A percentile compares a stretch with the other conserved stretches of the same genome.
phyloP scores from a whole-genome alignment of 2,113 vertebrate species.

The Serilophus lunatus region DNA sequence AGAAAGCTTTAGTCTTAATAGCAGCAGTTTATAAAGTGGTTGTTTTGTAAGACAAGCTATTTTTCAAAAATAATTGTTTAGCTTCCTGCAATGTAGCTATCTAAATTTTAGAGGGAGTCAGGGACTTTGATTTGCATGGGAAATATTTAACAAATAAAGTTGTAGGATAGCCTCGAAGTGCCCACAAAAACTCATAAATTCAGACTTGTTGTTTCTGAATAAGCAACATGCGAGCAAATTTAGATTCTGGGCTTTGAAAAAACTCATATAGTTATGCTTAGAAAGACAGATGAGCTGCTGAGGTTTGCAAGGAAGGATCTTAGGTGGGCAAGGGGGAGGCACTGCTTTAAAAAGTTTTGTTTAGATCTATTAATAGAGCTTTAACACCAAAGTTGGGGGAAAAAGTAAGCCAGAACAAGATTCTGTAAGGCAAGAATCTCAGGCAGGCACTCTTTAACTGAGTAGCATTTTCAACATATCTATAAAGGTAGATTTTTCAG shows the following conservation, averaged over 20 bases:
- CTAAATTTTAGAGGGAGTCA: background rate
- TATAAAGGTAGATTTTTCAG: background rate
- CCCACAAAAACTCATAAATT: background rate
- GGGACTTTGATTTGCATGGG: background rate
- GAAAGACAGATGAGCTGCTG: background rate
- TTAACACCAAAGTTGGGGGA: background rate
- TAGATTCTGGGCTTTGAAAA: background rate
- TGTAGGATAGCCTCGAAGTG: rapidly evolving
- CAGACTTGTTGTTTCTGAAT: background rate
- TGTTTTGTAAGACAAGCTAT: background rate
- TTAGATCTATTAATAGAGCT: background rate
- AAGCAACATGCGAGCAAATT: background rate
- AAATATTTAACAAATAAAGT: background rate
- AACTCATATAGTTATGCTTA: background rate
- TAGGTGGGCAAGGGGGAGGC: background rate
- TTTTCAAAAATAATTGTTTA: background rate
- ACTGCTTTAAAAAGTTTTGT: background rate
- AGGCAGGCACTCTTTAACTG: background rate
- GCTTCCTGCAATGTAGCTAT: background rate
- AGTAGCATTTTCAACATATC: background rate
- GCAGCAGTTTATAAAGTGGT: background rate
- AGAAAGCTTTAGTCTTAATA: background rate
- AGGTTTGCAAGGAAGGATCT: background rate
- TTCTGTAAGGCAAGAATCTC: background rate
- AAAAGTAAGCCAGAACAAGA: background rate